Percentiles rank a stretch among this genome's conserved stretches.
Evolutionary conservation across 2,888 invertebrate species (phyloP).

Genomic region (Calameuta filiformis): DNA sequence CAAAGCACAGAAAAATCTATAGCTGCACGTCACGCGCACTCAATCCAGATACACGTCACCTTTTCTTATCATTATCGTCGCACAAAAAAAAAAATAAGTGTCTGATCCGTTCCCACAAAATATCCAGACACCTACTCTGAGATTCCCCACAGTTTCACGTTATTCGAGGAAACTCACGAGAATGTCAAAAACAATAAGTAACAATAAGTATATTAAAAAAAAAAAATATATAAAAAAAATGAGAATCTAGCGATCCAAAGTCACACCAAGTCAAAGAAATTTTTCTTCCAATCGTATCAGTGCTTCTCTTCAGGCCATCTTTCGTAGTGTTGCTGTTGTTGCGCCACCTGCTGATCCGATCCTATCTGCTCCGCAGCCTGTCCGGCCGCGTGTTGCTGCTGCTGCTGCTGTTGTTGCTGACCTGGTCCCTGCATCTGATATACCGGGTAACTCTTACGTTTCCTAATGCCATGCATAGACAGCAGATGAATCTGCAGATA

Average conservation of each 20-base stretch:
- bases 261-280: background rate
- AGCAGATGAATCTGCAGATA: conserved; percentile 78
- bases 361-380: background rate
- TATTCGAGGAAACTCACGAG: background rate
- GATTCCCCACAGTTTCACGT: background rate
- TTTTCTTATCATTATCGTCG: background rate
- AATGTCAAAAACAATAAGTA: background rate
- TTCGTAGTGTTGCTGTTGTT: conserved; percentile 38
- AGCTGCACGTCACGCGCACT: background rate
- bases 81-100: background rate
- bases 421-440: conserved; percentile 54
- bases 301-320: conserved; percentile 55
- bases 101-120: background rate
- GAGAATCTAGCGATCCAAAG: background rate
- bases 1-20: background rate
- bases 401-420: conserved; percentile 37
- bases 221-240: no score
- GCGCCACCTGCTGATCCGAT: conserved; percentile 23
- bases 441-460: conserved; percentile 68
- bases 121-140: background rate
- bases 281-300: conserved; percentile 31
- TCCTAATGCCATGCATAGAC: conserved; percentile 75
- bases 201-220: background rate
- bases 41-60: background rate
- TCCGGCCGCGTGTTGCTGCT: conserved; percentile 21